Base-by-base conservation (phyloP, 2,888 invertebrate genomes). In the Drosophila falleni region DNA sequence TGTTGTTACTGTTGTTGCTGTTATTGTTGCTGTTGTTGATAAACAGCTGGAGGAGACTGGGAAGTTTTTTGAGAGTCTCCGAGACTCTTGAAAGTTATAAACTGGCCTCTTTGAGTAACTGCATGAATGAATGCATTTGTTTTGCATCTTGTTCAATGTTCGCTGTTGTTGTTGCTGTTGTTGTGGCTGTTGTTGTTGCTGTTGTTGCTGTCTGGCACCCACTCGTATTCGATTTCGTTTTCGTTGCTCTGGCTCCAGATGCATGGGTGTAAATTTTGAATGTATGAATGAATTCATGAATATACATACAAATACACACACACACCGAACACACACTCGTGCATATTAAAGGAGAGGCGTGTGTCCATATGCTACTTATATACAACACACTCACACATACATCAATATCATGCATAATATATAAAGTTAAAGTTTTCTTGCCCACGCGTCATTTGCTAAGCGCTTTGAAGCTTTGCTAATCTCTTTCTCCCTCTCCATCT, bases 211-310 rank as follows among this genome's bases (percentile, higher is more conserved):
- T 71, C 76, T 85, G 78, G 64, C 81, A 81, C 81, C 81, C 79
- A 81, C 81, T 68, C 71, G 60, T 68, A 64, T 71, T 78, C 71
- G 71, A 65, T 79, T 89, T 85, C 83, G 53, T 74, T 83, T 87
- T 84, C 63, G 64, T 71, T 74, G 55, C 51, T 47, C 46, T 58
- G 26, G 55, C 35, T 35, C 35, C 39, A 50, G 53, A 46, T 66
- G 77, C 67, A 73, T 81, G 88, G 85, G 79, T 81, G 87, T 85
- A 71, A 16, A 49, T 26, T 37, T 37, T 58, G 60, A 63, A 50
- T 75, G 58, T 67, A 86, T 88, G 80, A 81, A 78, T 81, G 66
- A 79, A 82, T 70, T 59, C 65, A 80, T 80, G 67, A 67, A 80
- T 65, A 65, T 47, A 60, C 55, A 58, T 44, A 56, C 9, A 58